Evolutionary conservation across 2,888 invertebrate genomes (phyloP), one percentile per base, ranked within the genome.

Genomic region (Pristionchus japonicus): DNA sequence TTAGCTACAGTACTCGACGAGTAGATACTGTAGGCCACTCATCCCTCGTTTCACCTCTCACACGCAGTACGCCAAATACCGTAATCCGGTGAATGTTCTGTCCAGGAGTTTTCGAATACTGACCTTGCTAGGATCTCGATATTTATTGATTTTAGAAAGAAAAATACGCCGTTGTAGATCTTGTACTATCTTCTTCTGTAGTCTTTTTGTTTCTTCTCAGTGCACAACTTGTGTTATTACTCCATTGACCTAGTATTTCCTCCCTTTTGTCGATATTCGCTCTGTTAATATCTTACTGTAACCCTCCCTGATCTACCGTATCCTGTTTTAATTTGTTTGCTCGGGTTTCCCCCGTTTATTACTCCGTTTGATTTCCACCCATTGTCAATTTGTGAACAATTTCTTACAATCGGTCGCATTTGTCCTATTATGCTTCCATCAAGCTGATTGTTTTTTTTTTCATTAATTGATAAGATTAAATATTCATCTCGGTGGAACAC

Each of bases 21-120:
- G 77, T 77, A 77, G 43, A 43, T 34, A 27, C 43, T 43, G 77
- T 77, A 77, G 43, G 77, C 47, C 77, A 77, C 77, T 77, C 47
- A 43, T 77, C 77, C 77, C 43, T 43, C n/a, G n/a, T n/a, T n/a
- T 77, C 77, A 34, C 27, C 70, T 37, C 11, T n/a, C n/a, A n/a
- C 27, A 77, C 77, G 43, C 77, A 77, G 77, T 77, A 77, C 34
- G 17, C 77, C 77, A 47, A 43, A 77, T 17, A 77, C 77, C 77
- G 77, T 27, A 4, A 43, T 77, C 77, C 77, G 77, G 77, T 77
- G 77, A 77, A 47, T 23, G 9, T 40, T 40, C 20, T 40, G 23
- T 77, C 43, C 47, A 77, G 43, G 43, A 77, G 77, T 77, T 47
- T 77, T 77, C 13, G n/a, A 43, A n/a, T n/a, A 34, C 23, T 77